Evolutionary conservation across 2,797 vertebrate species (phyloP), one percentile per base, ranked within the genome.

Genomic region (Coregonus ussuriensis): DNA sequence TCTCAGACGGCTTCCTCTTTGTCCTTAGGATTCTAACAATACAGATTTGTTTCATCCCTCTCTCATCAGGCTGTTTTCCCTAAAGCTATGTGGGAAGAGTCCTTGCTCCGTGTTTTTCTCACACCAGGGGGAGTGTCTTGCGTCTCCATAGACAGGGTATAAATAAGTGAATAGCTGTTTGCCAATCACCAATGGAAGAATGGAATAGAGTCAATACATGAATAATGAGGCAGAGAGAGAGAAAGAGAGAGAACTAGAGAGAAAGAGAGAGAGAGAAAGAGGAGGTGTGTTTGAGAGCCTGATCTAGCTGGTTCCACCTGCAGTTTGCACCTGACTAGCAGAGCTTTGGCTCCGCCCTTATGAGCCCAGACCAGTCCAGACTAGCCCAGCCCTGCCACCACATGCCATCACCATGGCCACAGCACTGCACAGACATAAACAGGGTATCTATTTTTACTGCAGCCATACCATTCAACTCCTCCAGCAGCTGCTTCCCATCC

Each of bases 21-120:
- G 88, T 90, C 90, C 86, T 89, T 90, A 88, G 84, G 75, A 87
- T 89, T 89, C 86, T 90, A 88, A 89, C 87, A 84, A 89, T 87
- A 89, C 29, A 73, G 69, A 70, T 73, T 21, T 11, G 89, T 47
- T 47, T 3, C 41, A 47, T 47, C 0, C 41, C 84, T 83, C 86
- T 88, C 88, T 89, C 87, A 87, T 90, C 87, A 84, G 81, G 83
- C 78, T 77, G 86, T 2, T 16, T 47, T 47, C 41, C 9, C 9
- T 47, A 13, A 47, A 47, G 41, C 9, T 11, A 47, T 47, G 41
- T 47, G 0, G 41, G 11, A 47, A 0, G 41, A 47, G 9, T 47
- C 9, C 41, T 47, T 13, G 31, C 37, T 72, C 59, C 9, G 0
- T 47, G 41, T 53, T 72, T 13, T 82, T 82, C 81, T 83, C 75